Evolutionary conservation across 2,888 invertebrate species (phyloP).

Genomic region (Andrena hattorfiana): DNA sequence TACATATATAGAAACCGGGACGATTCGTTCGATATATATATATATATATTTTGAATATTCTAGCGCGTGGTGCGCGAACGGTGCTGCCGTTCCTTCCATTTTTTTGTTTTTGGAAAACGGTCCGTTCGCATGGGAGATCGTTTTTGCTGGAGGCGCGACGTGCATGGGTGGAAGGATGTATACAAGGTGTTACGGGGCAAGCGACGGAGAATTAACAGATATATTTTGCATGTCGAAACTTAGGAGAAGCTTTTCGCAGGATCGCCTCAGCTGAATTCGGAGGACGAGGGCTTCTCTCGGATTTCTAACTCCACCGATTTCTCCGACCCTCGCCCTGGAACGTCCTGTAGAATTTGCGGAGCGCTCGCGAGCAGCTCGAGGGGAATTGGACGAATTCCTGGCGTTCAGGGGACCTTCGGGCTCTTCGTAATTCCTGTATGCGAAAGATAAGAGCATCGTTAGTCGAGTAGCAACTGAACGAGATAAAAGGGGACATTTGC

Average conservation of each 20-base stretch:
- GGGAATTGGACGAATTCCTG: slow-evolving; percentile 26
- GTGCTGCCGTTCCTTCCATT: background rate
- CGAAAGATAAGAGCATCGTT: slow-evolving; percentile 24
- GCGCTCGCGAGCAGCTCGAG: background rate
- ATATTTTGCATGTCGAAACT: background rate
- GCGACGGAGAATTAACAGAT: background rate
- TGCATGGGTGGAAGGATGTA: background rate
- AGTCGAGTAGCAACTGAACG: slow-evolving; percentile 21
- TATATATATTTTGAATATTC: slow-evolving; percentile 50
- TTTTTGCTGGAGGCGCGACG: slow-evolving; percentile 1
- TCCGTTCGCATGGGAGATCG: background rate
- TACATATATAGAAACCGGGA: slow-evolving; percentile 35
- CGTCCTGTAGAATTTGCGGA: background rate
- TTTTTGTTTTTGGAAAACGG: slow-evolving; percentile 6
- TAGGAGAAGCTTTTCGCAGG: background rate
- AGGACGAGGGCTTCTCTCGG: background rate
- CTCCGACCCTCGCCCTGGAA: background rate
- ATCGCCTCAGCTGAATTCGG: background rate
- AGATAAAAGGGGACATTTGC: slow-evolving; percentile 51
- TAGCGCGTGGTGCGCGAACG: slow-evolving; percentile 8
- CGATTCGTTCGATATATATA: slow-evolving; percentile 47
- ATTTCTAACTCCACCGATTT: background rate
- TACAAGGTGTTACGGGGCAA: background rate
- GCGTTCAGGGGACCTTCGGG: slow-evolving; percentile 34
- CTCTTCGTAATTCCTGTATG: background rate